Evolutionary conservation across 1,140 invertebrate genomes (phyloP).

Genomic region (Brachionus koreanus): DNA sequence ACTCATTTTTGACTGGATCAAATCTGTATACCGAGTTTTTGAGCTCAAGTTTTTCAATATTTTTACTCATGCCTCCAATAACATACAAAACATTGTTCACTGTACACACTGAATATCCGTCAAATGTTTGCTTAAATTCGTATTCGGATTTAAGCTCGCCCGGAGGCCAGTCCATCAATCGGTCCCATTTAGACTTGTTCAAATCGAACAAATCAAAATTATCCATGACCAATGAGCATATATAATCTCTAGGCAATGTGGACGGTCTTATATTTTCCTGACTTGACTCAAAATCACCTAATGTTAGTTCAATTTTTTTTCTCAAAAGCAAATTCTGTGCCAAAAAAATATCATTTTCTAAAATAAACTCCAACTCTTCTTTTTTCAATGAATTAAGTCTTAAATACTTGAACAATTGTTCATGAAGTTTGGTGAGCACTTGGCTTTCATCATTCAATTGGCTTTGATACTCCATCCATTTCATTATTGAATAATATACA

Average conservation of each 20-base stretch:
- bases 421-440: not conserved
- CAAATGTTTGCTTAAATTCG: not conserved
- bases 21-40: not conserved
- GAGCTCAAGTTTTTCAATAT: not conserved
- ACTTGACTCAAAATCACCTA: not conserved
- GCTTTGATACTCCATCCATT: conserved; percentile 56
- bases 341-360: not conserved
- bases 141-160: not conserved
- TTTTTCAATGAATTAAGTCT: not conserved
- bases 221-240: not conserved
- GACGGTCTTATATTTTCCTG: conserved; percentile 19
- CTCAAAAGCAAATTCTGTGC: not conserved
- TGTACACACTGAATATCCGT: conserved; percentile 4
- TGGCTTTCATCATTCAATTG: not conserved
- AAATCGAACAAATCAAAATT: conserved; percentile 4
- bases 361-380: conserved; percentile 3
- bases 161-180: not conserved
- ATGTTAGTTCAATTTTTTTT: not conserved
- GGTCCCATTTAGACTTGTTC: not conserved
- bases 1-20: conserved; percentile 41
- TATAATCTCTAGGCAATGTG: conserved; percentile 24
- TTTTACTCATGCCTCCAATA: not conserved
- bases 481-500: conserved; percentile 57
- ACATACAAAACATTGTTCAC: conserved; percentile 22
- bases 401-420: conserved; percentile 29